Evolutionary conservation across 2,888 invertebrate species (phyloP).

Genomic region (Dorcus hopei): DNA sequence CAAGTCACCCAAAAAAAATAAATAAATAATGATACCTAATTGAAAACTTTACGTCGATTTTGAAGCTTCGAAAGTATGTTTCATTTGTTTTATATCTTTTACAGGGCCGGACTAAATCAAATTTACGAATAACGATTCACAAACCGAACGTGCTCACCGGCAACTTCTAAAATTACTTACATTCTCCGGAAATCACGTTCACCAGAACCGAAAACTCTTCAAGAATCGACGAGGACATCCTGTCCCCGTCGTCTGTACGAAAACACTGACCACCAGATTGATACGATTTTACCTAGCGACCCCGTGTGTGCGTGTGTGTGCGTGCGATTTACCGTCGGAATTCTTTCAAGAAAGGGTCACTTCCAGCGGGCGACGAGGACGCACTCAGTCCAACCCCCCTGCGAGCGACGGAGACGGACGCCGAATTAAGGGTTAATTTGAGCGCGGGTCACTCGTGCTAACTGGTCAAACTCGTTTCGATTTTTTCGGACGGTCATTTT

Average conservation of each 20-base stretch:
- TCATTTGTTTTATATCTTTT: too few relatives aligned
- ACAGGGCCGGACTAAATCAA: too few relatives aligned
- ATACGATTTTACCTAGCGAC: conserved; percentile 18
- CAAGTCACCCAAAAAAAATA: too few relatives aligned
- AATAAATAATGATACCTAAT: too few relatives aligned
- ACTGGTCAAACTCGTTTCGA: conserved; percentile 50
- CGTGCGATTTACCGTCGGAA: conserved; percentile 6
- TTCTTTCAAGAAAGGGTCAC: conserved; percentile 36
- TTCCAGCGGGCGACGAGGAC: conserved; percentile 10
- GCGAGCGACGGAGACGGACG: conserved; percentile 9
- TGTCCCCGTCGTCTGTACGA: not conserved
- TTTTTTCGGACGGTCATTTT: conserved; percentile 35
- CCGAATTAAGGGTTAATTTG: conserved; percentile 6
- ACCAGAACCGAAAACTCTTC: too few relatives aligned
- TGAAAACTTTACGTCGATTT: too few relatives aligned
- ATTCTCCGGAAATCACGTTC: too few relatives aligned
- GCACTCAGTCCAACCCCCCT: not conserved
- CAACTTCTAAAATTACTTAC: too few relatives aligned
- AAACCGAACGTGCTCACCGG: too few relatives aligned
- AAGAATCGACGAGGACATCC: not conserved
- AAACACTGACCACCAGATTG: conserved; percentile 31
- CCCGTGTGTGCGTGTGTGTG: conserved; percentile 5
- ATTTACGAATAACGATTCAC: too few relatives aligned
- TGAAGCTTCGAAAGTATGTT: too few relatives aligned
- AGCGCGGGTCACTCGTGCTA: conserved; percentile 29